Evolutionary conservation across 1,140 invertebrate genomes (phyloP), one percentile per base, ranked within the genome.

Genomic region (Luehdorfia chinensis): DNA sequence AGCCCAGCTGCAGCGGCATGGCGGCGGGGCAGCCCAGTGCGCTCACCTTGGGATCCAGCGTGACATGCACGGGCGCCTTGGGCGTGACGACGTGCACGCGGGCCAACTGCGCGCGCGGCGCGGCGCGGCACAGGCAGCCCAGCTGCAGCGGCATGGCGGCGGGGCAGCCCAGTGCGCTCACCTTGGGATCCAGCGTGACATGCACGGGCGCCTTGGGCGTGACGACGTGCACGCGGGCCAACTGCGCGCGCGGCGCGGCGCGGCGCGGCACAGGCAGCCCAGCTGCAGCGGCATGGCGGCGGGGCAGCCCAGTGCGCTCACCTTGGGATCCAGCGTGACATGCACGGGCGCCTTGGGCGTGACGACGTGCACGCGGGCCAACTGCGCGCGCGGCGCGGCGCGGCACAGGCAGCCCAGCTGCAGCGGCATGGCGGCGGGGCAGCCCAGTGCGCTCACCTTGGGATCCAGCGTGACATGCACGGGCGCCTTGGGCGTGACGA

Each of bases 161-260:
- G 60, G 0, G 76, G 70, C 19, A 84, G 65, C 28, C 62, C 55
- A 25, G 72, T 73, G 11, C 97, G 91, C 73, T 94, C 94, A 11
- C 92, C 79, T 90, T 89, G 1, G 96, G 96, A 71, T 96, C 92
- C 0, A 98, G 75, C 0, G 94, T 96, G 2, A 98, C 94, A 65
- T 94, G 91, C 23, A 99, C 94, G 0, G 95, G 94, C 12, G 96
- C 96, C 87, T 97, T 97, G 9, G 92, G 92, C 6, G 96, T 96
- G 9, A 98, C 96, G 4, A 98, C 91, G 75, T 98, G 98, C 49
- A 99, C 88, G 34, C 97, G 89, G 93, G 97, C 96, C 27, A 99
- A 85, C 71, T 98, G 97, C 1, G 96, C 97, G 89, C 89, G 73
- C 91, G 91, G 5, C 88, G 89, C 49, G 90, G 5, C 88, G 89